These are phyloP conservation scores for Clamator glandarius DNA, from an alignment of 2,797 vertebrate genomes.

Conservation along the genomic window DNA sequence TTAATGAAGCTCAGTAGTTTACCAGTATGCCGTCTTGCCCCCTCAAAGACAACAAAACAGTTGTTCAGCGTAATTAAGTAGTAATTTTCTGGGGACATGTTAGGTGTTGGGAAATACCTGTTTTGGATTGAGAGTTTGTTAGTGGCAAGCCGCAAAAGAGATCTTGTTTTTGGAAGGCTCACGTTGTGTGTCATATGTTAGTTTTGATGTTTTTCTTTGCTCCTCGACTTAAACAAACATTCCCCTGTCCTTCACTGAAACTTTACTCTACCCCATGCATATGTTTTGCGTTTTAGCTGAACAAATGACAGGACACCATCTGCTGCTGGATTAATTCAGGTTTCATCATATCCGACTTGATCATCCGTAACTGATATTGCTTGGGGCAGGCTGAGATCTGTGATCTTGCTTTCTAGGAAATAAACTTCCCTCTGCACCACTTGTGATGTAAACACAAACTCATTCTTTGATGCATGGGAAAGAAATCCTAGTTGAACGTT, in stretches of 20 bases:
- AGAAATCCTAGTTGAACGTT: not conserved
- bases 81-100: not conserved
- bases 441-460: not conserved
- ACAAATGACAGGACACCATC: not conserved
- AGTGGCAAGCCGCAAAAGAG: not conserved
- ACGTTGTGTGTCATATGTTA: not conserved
- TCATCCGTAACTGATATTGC: constrained; percentile 45
- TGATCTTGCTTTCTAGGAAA: constrained; percentile 62
- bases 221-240: constrained; percentile 52
- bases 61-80: not conserved
- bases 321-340: constrained; percentile 50
- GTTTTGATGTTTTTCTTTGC: constrained; percentile 27
- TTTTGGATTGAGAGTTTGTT: not conserved
- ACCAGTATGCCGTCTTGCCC: not conserved
- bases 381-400: constrained; percentile 16
- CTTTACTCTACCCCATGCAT: not conserved
- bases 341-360: constrained; percentile 25
- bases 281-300: constrained; percentile 31
- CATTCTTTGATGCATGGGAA: not conserved
- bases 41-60: not conserved
- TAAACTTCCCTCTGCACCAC: not conserved
- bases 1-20: not conserved
- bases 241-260: constrained; percentile 29
- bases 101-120: not conserved
- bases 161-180: not conserved